Percentiles rank a stretch among this genome's conserved stretches.
Evolutionary conservation across 2,888 invertebrate species (phyloP).

Genomic region (Dryocosmus kuriphilus): DNA sequence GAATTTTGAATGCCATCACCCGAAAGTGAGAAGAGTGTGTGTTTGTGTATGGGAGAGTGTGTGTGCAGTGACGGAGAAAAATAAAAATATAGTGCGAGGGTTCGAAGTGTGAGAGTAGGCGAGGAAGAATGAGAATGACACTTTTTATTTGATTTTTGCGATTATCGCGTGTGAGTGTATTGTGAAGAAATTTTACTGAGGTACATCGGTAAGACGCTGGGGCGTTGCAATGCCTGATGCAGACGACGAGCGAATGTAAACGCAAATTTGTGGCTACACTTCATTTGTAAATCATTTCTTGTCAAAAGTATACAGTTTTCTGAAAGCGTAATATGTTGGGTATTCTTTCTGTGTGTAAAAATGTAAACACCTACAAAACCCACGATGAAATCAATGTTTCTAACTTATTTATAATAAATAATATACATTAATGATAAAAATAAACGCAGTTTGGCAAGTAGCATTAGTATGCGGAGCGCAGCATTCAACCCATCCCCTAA

Average conservation of each 20-base stretch:
- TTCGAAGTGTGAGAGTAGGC: constrained; percentile 27
- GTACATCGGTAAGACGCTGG: constrained; percentile 24
- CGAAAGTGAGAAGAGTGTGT: constrained; percentile 9
- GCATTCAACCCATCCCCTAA: constrained; percentile 35
- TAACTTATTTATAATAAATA: constrained; percentile 78
- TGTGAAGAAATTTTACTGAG: constrained; percentile 40
- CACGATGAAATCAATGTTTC: constrained; percentile 75
- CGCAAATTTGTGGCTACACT: constrained; percentile 77
- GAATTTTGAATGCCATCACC: constrained; percentile 20
- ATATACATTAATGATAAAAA: constrained; percentile 77
- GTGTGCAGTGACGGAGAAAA: constrained; percentile 16
- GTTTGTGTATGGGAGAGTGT: background rate
- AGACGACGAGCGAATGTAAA: constrained; percentile 60
- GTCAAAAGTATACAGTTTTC: constrained; percentile 80
- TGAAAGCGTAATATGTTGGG: constrained; percentile 65
- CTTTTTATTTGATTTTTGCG: constrained; percentile 45
- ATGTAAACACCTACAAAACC: constrained; percentile 76
- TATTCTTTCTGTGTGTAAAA: constrained; percentile 77
- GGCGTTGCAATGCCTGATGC: constrained; percentile 53
- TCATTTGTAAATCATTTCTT: constrained; percentile 81
- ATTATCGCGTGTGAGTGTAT: constrained; percentile 49
- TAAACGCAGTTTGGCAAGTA: constrained; percentile 71
- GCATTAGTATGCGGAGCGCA: constrained; percentile 51
- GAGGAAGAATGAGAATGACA: constrained; percentile 60
- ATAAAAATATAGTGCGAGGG: constrained; percentile 41